Conservation (phyloP, 2,888 invertebrate species). For the Torymus texanus region DNA sequence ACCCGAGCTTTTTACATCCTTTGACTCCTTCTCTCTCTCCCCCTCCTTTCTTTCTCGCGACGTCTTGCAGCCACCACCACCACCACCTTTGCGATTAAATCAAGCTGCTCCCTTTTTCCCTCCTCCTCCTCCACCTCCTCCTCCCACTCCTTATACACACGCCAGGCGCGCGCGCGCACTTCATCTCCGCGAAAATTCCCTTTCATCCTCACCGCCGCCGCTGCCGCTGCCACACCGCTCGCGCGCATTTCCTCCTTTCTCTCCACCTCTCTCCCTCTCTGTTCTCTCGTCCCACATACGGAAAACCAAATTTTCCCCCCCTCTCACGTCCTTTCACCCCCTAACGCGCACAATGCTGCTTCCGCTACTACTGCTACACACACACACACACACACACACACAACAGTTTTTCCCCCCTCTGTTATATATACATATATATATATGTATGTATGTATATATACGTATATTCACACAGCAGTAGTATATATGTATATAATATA, state of each 20-base stretch:
- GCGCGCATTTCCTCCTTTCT: not conserved
- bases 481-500: no score
- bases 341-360: not conserved
- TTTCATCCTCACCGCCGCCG: constrained; percentile 11
- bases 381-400: not conserved
- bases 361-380: not conserved
- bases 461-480: not conserved
- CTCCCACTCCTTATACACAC: not conserved
- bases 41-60: constrained; percentile 25
- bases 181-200: constrained; percentile 39
- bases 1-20: constrained; percentile 62
- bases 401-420: not conserved
- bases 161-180: not conserved
- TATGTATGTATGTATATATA: no score
- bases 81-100: constrained; percentile 64
- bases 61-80: constrained; percentile 53
- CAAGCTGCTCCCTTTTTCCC: constrained; percentile 58
- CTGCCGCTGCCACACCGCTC: not conserved
- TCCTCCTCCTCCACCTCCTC: constrained; percentile 13
- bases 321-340: not conserved
- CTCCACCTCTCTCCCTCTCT: no score
- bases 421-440: no score
- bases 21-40: constrained; percentile 14
- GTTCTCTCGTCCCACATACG: not conserved
- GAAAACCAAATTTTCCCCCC: constrained; percentile 24